A percentile compares a stretch with the other conserved stretches of the same genome.
These are phyloP conservation scores for Apotomis betuletana DNA, from an alignment of 2,888 invertebrate genomes.

Conservation along the genomic window DNA sequence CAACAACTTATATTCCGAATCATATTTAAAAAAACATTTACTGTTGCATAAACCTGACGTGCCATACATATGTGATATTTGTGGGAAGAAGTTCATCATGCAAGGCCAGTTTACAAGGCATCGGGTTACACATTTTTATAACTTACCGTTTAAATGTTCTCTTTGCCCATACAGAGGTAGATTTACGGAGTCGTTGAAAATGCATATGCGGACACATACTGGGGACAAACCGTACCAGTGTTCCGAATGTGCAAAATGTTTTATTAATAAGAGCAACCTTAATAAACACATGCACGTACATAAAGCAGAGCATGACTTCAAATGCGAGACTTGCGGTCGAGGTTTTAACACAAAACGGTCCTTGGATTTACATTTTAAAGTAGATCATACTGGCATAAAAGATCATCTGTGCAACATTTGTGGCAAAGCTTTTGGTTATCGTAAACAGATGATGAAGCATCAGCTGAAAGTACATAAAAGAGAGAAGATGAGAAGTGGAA, in stretches of 20 bases:
- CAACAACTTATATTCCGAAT: slow-evolving; percentile 62
- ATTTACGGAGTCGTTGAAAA: slow-evolving; percentile 68
- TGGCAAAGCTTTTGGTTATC: slow-evolving; percentile 73
- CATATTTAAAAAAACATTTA: slow-evolving; percentile 68
- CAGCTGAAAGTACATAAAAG: slow-evolving; percentile 74
- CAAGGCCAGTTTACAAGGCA: slow-evolving; percentile 67
- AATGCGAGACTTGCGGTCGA: slow-evolving; percentile 68
- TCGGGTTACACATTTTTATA: slow-evolving; percentile 68
- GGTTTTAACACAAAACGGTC: slow-evolving; percentile 68
- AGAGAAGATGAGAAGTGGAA: slow-evolving; percentile 66
- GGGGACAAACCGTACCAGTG: slow-evolving; percentile 76
- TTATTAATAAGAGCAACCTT: slow-evolving; percentile 73
- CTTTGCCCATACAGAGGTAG: slow-evolving; percentile 73
- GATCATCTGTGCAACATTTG: slow-evolving; percentile 72
- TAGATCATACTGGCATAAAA: slow-evolving; percentile 71
- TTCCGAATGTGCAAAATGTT: slow-evolving; percentile 65
- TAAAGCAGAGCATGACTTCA: slow-evolving; percentile 62
- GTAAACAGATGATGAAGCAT: slow-evolving; percentile 78
- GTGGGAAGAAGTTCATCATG: slow-evolving; percentile 68
- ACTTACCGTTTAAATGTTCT: slow-evolving; percentile 62
- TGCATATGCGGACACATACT: slow-evolving; percentile 76
- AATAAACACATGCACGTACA: slow-evolving; percentile 71
- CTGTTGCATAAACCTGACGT: slow-evolving; percentile 57
- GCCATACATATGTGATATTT: slow-evolving; percentile 71
- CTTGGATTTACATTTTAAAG: slow-evolving; percentile 70